Evolutionary conservation across 2,797 vertebrate genomes (phyloP), one percentile per base, ranked within the genome.

Genomic region (Dermochelys coriacea): DNA sequence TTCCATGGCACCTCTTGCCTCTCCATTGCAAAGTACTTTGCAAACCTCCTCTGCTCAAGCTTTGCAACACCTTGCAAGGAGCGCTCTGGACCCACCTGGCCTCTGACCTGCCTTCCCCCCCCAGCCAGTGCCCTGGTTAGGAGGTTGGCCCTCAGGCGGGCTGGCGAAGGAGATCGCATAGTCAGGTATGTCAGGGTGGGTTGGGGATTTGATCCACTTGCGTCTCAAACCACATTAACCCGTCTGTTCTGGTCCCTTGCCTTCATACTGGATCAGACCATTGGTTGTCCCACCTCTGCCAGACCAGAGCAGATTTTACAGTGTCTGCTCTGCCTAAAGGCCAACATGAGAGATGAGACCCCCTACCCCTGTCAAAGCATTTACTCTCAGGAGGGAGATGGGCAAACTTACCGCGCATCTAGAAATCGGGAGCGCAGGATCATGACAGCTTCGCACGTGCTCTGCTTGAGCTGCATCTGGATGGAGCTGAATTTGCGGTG

Each of bases 401-500:
- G 11, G 4, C 1, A 29, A 85, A 97, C 98, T 98, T 97, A 99
- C 99, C 99, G 98, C 55, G 99, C 99, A 0, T 99, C 99, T 82
- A 99, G 99, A 96, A 99, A 99, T 91, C 99, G 99, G 16, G 99
- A 99, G 95, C 99, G 99, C 97, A 99, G 98, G 98, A 99, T 99
- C 99, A 99, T 99, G 98, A 99, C 99, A 0, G 99, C 99, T 97
- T 99, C 99, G 2, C 99, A 99, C 8, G 99, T 99, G 99, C 99
- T 99, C 98, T 99, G 99, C 91, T 99, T 99, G 54, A 99, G 98
- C 98, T 99, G 99, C 99, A 99, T 99, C 98, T 99, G 99, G 98
- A 99, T 99, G 98, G 99, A 99, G 98, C 99, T 99, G 99, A 99
- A 99, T 98, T 99, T 99, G 98, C 99, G 99, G 98, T 99, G 99